Evolutionary conservation across 2,888 invertebrate species (phyloP).

Genomic region (Aphodius granarius): DNA sequence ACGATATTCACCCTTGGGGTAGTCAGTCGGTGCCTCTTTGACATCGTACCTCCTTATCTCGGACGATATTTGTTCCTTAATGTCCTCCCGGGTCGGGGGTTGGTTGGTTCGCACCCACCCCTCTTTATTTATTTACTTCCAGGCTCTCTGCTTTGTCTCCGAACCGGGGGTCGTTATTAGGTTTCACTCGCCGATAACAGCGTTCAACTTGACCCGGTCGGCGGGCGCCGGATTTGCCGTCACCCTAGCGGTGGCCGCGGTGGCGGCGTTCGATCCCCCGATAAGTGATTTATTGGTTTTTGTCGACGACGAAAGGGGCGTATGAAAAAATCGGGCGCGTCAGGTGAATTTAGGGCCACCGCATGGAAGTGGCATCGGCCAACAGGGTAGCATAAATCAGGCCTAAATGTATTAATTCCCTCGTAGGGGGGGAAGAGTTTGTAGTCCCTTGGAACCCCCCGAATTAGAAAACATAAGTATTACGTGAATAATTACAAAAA

Average conservation of each 20-base stretch:
- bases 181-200: slow-evolving; percentile 27
- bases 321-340: slow-evolving; percentile 5
- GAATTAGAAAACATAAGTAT: too few relatives aligned
- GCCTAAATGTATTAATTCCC: neutral
- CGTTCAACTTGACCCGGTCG: slow-evolving; percentile 22
- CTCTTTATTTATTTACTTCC: slow-evolving; percentile 33
- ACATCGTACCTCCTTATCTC: slow-evolving; percentile 31
- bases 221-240: slow-evolving; percentile 4
- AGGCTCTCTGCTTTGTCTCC: slow-evolving; percentile 26
- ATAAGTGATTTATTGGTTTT: slow-evolving; percentile 28
- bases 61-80: slow-evolving; percentile 36
- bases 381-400: neutral
- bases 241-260: too few relatives aligned
- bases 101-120: slow-evolving; percentile 7
- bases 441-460: neutral
- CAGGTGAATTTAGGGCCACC: slow-evolving; percentile 5
- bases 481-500: too few relatives aligned
- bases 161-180: slow-evolving; percentile 23
- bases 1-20: neutral
- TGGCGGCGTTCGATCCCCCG: slow-evolving; percentile 12
- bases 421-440: neutral
- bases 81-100: slow-evolving; percentile 29
- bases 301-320: slow-evolving; percentile 3
- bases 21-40: slow-evolving; percentile 11
- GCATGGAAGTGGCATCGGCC: neutral